Percentiles rank a stretch among this genome's conserved stretches.
These are phyloP conservation scores for Gymnocephalus cernua DNA, from an alignment of 2,113 vertebrate species.

Conservation along the genomic window DNA sequence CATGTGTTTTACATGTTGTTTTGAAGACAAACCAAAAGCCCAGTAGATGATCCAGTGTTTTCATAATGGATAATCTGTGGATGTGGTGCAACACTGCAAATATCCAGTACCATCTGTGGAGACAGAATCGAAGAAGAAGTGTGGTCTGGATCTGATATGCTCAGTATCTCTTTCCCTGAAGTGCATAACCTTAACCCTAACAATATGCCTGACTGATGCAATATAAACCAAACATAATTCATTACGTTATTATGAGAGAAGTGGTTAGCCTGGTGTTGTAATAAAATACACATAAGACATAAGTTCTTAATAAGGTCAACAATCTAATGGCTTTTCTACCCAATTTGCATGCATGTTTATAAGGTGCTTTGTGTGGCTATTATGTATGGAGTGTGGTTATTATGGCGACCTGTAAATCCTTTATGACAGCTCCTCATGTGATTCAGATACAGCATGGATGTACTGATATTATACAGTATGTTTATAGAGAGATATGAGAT, in stretches of 20 bases:
- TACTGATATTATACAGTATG: not conserved
- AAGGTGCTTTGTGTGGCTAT: not conserved
- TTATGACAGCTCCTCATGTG: not conserved
- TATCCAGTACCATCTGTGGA: slow-evolving; percentile 4
- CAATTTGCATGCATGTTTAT: not conserved
- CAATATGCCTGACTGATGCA: slow-evolving; percentile 20
- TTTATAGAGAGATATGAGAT: not conserved
- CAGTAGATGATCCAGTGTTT: slow-evolving; percentile 17
- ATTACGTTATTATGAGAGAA: slow-evolving; percentile 5
- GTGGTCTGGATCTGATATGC: slow-evolving; percentile 7
- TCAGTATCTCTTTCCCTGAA: slow-evolving; percentile 7
- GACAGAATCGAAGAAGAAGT: not conserved
- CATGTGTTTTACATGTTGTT: slow-evolving; percentile 23
- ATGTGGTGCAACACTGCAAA: not conserved
- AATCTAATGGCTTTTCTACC: not conserved
- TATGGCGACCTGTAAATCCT: not conserved
- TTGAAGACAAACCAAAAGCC: slow-evolving; percentile 22
- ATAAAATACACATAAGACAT: slow-evolving; percentile 22
- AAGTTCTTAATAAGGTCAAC: slow-evolving; percentile 30
- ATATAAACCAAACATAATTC: slow-evolving; percentile 32
- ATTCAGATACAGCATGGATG: not conserved
- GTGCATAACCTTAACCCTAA: not conserved
- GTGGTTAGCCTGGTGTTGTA: not conserved
- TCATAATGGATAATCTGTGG: slow-evolving; percentile 2
- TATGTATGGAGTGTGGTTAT: not conserved